Evolutionary conservation across 1,140 invertebrate species (phyloP), one percentile per base, ranked within the genome.

Genomic region (Archivesica marissinica): DNA sequence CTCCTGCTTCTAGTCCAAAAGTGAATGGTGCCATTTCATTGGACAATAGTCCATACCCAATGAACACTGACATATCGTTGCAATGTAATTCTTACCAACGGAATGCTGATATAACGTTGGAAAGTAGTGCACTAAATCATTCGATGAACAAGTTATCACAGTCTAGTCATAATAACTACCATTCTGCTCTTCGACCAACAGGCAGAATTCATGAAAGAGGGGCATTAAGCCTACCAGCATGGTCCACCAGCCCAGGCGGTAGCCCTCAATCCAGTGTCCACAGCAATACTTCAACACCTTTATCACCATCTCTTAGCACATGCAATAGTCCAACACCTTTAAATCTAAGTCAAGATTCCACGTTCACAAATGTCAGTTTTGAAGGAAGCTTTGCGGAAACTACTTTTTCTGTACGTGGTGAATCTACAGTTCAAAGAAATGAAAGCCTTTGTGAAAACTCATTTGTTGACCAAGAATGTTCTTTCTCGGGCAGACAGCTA

Each of bases 361-460:
- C 64, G n/a, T 75, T 83, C 47, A 83, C 80, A 2, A 83, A 83
- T 75, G 66, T 83, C 28, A 83, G 80, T 56, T 83, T 83, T 64
- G 80, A 83, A 47, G 80, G 66, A 7, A 79, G 77, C 68, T 79
- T 79, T 79, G 77, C 77, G 15, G 77, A 79, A 23, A n/a, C 11
- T 13, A 79, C 59, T 68, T 79, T 66, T 35, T 64, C 61, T 17
- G 61, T 79, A 20, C n/a, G 13, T 38, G 25, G 25, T 33, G 17
- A 52, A 23, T 52, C 50, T 7, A 3, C 50, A 52, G 23, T 6
- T n/a, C n/a, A 50, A 30, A 47, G 25, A 33, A 44, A 50, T 20
- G 44, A 13, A 33, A 72, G 20, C 11, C 50, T 7, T 30, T 47
- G 17, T 23, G 39, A 25, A 47, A 33, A 28, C 35, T 28, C 25